Base-by-base conservation (phyloP, 2,113 vertebrate genomes). In the Ammospiza caudacuta region DNA sequence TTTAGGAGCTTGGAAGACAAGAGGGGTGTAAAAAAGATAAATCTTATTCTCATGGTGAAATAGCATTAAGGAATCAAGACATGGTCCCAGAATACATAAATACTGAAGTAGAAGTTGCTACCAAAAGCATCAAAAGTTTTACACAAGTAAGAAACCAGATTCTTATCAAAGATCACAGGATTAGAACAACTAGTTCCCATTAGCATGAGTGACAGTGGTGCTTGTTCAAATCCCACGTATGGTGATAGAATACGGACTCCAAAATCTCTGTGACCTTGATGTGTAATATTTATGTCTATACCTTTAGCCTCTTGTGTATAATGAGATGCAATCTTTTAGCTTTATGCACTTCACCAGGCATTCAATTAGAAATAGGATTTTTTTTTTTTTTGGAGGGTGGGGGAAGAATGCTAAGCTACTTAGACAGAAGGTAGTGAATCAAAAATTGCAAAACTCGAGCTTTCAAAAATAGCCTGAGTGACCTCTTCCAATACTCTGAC, bases 401-500 rank as follows among this genome's bases (percentile, higher is more conserved):
- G 79, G 13, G 14, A 85, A 97, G 85, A 97, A 92, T 52, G 81
- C 94, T 97, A 87, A 96, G 90, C 95, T 93, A 92, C 96, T 97
- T 93, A 97, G 97, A 98, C 98, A 98, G 98, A 98, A 97, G 97
- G 98, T 87, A 97, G 96, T 91, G 97, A 98, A 97, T 98, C 96
- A 98, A 98, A 98, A 98, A 97, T 73, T 98, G 98, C 97, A 98
- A 97, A 98, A 98, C 98, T 98, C 98, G 95, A 97, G 97, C 97
- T 97, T 98, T 98, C 98, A 97, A 97, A 98, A 98, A 98, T 98
- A 98, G 98, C 98, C 97, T 97, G 85, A 97, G 97, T 98, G 98
- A 99, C 99, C 98, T 98, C 98, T 97, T 97, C 97, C 94, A 98
- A 98, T 98, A 98, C 98, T 98, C 98, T 98, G 98, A 98, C 98